Conservation (phyloP, 2,797 vertebrate species). For the Zalophus californianus region DNA sequence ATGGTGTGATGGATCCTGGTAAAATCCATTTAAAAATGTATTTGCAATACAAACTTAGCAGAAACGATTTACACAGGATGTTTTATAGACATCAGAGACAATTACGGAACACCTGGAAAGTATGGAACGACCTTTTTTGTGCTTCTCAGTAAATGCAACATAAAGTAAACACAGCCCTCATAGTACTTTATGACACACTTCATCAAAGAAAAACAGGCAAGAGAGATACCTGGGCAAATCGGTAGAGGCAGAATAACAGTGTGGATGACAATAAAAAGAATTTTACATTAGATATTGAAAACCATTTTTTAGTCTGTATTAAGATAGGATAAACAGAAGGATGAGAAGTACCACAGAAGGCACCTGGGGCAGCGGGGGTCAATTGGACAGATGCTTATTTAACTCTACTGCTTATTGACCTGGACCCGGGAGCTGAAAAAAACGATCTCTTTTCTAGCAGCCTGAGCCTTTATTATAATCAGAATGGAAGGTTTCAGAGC, state of each 20-base stretch:
- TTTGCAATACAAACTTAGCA: conserved; percentile 33
- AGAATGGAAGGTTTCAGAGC: neutral
- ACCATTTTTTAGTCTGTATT: neutral
- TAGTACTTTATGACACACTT: conserved; percentile 4
- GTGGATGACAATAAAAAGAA: neutral
- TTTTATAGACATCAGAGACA: conserved; percentile 59
- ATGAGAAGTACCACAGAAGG: neutral
- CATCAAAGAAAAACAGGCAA: conserved; percentile 29
- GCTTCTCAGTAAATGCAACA: conserved; percentile 4
- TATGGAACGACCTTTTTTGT: neutral
- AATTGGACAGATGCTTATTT: neutral
- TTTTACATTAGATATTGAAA: conserved; percentile 52
- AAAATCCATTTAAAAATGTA: conserved; percentile 48
- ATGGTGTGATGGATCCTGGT: neutral
- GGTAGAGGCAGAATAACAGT: neutral
- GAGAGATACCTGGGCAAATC: conserved; percentile 10
- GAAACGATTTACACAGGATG: conserved; percentile 39
- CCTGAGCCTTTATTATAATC: neutral
- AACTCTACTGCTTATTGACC: neutral
- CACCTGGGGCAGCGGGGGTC: neutral
- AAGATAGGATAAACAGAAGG: neutral
- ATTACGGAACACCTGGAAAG: conserved; percentile 39
- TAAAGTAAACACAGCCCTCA: conserved; percentile 64
- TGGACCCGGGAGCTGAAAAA: neutral
- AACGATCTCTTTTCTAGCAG: neutral